Conservation (phyloP, 2,113 vertebrate species). For the Salvelinus alpinus region DNA sequence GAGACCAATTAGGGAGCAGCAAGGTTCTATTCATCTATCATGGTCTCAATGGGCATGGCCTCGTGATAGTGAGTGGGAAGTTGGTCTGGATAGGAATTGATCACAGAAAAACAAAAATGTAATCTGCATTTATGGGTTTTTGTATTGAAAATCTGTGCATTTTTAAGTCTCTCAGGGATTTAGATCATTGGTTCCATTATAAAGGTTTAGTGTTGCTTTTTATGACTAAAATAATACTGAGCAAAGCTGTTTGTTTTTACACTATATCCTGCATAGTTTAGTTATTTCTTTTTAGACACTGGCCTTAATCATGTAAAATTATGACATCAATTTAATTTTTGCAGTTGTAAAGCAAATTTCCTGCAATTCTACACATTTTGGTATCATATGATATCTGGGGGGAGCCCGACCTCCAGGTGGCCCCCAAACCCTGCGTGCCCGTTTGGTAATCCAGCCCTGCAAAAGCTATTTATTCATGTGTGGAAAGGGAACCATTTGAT, state of each 20-base stretch:
- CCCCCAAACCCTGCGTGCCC: too few species aligned
- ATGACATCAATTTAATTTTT: not conserved
- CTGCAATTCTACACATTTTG: too few species aligned
- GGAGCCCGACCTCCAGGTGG: too few species aligned
- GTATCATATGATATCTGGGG: too few species aligned
- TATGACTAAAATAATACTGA: conserved; percentile 2
- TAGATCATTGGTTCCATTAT: conserved; percentile 5
- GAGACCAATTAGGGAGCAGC: conserved; percentile 8
- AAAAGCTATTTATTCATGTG: not conserved
- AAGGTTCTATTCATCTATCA: conserved; percentile 1
- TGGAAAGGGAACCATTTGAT: not conserved
- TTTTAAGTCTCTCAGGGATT: conserved; percentile 37
- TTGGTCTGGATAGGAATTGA: not conserved
- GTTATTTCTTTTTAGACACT: not conserved
- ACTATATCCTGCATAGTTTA: not conserved
- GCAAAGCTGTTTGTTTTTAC: not conserved
- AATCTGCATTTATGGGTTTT: not conserved
- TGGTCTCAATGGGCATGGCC: conserved; percentile 1
- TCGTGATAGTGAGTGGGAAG: not conserved
- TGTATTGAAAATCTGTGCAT: not conserved
- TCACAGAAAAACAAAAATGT: not conserved
- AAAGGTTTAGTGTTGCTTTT: not conserved
- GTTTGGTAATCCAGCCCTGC: too few species aligned
- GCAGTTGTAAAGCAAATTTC: too few species aligned
- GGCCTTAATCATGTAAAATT: not conserved